Base-by-base conservation (phyloP, 1,140 invertebrate species). In the Tigriopus japonicus region DNA sequence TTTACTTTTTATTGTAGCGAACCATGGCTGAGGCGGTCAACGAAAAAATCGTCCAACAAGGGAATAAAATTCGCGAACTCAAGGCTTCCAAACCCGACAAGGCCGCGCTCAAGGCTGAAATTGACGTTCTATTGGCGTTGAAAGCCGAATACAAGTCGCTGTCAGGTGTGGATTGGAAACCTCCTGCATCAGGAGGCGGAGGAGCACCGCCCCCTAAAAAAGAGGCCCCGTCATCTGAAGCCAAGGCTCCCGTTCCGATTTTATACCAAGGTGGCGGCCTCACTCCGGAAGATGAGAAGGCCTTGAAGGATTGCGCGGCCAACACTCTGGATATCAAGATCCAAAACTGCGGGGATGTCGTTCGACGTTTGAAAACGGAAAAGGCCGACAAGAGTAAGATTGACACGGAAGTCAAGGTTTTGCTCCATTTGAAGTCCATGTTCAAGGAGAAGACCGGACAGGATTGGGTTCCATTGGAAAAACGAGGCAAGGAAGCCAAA, bases 131-230 rank as follows among this genome's bases (percentile, higher is more conserved):
- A 35, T 71, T 90, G 61, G 72, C 74, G 19, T 71, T 93, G 3
- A 94, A 94, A 73, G 74, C 72, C 1, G 77, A 86, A 58, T 94
- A 85, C 68, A 90, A 91, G 74, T 73, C 76, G 51, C 66, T 77
- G 21, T 83, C 83, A 2, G 84, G 84, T 6, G 73, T 75, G 43
- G 84, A 86, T 24, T 54, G 52, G 52, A 54, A 21, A 15, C 52
- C 52, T 10, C 65, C 67, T 10, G 28, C 45, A 21, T 35, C 28
- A 3, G 28, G 28, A 5, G 28, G 28, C 3, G 28, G 28, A 5
- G 45, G 45, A 6, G 2, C 45, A 49, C 59, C 21, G 45, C 45
- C 10, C 45, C n/a, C n/a, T 6, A 21, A 15, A 49, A 58, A 58
- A 17, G 24, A 28, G 10, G 14, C 28, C 13, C 1, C 21, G 3